phyloP scores from a whole-genome alignment of 2,797 vertebrate genomes.

The Craterocephalus amniculus region DNA sequence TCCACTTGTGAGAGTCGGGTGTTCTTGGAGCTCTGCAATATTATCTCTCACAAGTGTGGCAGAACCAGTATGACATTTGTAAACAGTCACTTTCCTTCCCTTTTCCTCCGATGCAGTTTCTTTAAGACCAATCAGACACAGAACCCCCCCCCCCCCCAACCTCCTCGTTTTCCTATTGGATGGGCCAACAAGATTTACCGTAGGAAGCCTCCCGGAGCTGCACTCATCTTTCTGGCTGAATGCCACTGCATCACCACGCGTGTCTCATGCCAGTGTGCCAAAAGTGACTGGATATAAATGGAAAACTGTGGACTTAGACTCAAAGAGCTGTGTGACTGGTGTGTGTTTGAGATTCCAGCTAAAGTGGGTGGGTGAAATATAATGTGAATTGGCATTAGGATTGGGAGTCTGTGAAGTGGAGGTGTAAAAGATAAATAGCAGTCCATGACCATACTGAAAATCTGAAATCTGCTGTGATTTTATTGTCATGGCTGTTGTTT shows the following conservation, averaged over 20 bases:
- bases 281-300: constrained; percentile 43
- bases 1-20: constrained; percentile 50
- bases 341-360: constrained; percentile 44
- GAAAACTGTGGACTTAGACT: constrained; percentile 43
- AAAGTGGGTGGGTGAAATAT: constrained; percentile 53
- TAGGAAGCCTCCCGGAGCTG: constrained; percentile 16
- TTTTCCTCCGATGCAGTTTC: constrained; percentile 34
- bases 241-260: constrained; percentile 46
- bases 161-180: constrained; percentile 10
- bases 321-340: constrained; percentile 20
- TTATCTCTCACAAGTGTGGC: constrained; percentile 67
- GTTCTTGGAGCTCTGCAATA: constrained; percentile 58
- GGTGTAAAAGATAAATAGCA: constrained; percentile 64
- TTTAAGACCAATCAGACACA: constrained; percentile 56
- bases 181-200: neutral
- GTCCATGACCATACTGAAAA: constrained; percentile 59
- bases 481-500: neutral
- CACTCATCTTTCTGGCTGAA: constrained; percentile 47
- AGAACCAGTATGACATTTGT: constrained; percentile 76
- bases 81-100: constrained; percentile 65
- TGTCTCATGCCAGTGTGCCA: constrained; percentile 12
- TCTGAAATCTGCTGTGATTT: constrained; percentile 37
- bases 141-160: neutral
- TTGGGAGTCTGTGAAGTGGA: constrained; percentile 56
- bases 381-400: constrained; percentile 63